These are phyloP conservation scores for Falco berigora DNA, from an alignment of 2,797 vertebrate species.

Conservation along the genomic window DNA sequence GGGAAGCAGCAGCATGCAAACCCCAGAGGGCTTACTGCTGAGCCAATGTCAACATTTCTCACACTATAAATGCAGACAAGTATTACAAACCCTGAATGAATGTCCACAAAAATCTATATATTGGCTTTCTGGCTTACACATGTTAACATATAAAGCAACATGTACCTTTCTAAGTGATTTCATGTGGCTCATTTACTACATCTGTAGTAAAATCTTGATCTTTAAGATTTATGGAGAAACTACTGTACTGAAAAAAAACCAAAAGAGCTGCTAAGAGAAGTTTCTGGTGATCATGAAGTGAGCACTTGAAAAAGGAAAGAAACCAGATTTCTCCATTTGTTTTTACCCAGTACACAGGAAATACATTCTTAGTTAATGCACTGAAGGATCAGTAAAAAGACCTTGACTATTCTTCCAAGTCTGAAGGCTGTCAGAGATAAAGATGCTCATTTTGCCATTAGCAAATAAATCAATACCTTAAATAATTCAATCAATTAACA, in stretches of 20 bases:
- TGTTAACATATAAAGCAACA: neutral
- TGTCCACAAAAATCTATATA: neutral
- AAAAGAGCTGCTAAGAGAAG: neutral
- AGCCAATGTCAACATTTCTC: rapidly evolving
- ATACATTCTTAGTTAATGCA: neutral
- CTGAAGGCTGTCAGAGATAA: neutral
- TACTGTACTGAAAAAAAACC: neutral
- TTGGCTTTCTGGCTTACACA: neutral
- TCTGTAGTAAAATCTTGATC: neutral
- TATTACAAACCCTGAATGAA: neutral
- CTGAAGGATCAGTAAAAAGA: neutral
- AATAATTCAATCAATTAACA: neutral
- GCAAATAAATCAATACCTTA: neutral
- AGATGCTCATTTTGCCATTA: neutral
- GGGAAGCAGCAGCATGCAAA: neutral
- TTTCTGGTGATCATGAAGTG: neutral
- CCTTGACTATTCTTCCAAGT: neutral
- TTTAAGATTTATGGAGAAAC: neutral
- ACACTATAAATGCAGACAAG: neutral
- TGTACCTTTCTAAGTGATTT: neutral
- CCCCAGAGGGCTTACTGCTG: neutral
- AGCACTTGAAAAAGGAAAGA: neutral
- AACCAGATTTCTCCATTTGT: neutral
- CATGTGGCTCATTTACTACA: neutral
- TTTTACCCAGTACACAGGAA: neutral